Conservation (phyloP, 1,140 invertebrate genomes). For the Orchestia grillus region DNA sequence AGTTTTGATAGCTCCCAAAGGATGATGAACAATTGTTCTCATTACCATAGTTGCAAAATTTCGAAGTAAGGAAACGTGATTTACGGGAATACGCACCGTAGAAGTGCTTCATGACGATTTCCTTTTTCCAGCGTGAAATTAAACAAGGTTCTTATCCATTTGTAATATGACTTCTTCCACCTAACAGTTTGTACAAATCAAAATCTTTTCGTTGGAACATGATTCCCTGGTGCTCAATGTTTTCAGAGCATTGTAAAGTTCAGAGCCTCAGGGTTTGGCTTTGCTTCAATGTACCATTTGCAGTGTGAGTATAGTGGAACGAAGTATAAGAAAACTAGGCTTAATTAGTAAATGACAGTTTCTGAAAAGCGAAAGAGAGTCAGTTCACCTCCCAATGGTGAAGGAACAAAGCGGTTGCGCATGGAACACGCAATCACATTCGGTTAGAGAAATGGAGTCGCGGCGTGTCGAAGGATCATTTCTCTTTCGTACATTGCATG, state of each 20-base stretch:
- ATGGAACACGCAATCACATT: background rate
- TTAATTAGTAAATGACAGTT: background rate
- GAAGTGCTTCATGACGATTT: background rate
- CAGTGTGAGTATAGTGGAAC: background rate
- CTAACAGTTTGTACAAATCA: too few species aligned
- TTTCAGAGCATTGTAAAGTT: too few species aligned
- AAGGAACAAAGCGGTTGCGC: background rate
- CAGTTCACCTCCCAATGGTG: background rate
- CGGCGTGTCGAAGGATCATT: background rate
- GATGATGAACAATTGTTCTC: background rate
- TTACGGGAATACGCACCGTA: background rate
- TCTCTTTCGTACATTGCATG: background rate
- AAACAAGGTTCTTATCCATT: background rate
- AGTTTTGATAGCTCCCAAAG: background rate
- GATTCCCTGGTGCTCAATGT: too few species aligned
- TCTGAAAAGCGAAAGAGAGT: background rate
- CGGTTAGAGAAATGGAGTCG: background rate
- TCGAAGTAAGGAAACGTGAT: too few species aligned
- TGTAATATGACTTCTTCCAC: background rate
- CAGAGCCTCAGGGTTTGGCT: too few species aligned
- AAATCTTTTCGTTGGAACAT: too few species aligned
- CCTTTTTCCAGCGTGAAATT: background rate
- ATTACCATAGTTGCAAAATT: too few species aligned
- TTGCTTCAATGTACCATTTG: background rate
- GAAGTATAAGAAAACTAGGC: background rate